Conservation (phyloP, 2,113 vertebrate species). For the Cryptotis parvus region DNA sequence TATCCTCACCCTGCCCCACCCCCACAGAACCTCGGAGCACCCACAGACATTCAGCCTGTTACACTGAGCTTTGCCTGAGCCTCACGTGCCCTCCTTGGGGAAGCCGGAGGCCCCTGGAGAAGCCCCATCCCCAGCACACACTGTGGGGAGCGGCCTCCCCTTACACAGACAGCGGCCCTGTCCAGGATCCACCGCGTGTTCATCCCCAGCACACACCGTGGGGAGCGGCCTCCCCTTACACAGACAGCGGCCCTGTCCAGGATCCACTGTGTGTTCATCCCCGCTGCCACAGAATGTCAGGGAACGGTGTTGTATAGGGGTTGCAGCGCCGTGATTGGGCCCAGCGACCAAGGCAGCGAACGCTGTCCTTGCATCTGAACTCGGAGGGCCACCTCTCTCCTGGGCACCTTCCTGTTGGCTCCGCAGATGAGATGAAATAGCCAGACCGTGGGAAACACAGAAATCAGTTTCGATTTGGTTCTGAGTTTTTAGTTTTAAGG, state of each 20-base stretch:
- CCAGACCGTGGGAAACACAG: too few species aligned
- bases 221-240: background rate
- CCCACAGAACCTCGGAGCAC: too few species aligned
- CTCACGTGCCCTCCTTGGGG: background rate
- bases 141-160: background rate
- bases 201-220: background rate
- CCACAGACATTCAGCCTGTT: too few species aligned
- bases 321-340: background rate
- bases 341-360: background rate
- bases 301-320: conserved; percentile 1
- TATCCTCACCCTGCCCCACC: too few species aligned
- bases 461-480: too few species aligned
- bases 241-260: background rate
- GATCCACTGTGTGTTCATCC: background rate
- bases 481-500: too few species aligned
- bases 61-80: background rate
- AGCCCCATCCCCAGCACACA: background rate
- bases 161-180: background rate
- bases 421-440: too few species aligned
- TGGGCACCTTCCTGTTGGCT: too few species aligned
- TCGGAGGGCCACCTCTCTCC: too few species aligned
- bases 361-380: too few species aligned
- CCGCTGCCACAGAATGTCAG: background rate
- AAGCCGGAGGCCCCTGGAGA: background rate
- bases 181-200: background rate